Conservation (phyloP, 2,888 invertebrate genomes). For the Temnothorax rugatulus region DNA sequence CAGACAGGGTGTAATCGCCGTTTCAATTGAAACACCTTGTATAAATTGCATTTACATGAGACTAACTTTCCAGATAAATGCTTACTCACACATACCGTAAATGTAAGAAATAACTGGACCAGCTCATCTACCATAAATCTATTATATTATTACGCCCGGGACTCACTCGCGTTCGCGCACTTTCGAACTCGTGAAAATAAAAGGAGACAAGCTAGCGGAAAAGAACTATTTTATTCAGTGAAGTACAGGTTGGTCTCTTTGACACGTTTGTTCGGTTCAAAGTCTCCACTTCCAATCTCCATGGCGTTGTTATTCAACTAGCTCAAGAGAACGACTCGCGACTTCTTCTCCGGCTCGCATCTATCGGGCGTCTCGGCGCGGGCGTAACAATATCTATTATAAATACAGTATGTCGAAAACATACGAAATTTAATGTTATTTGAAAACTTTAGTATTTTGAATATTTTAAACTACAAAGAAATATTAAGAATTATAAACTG, state of each 20-base stretch:
- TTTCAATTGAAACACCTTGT: conserved; percentile 8
- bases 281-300: too few species aligned
- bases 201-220: too few species aligned
- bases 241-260: too few species aligned
- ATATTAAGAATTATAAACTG: background rate
- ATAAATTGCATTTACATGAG: conserved; percentile 66
- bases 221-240: too few species aligned
- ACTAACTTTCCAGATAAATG: conserved; percentile 61
- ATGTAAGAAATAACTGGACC: conserved; percentile 33
- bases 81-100: conserved; percentile 33
- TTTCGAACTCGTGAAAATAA: too few species aligned
- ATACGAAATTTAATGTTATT: background rate
- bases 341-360: too few species aligned
- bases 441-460: background rate
- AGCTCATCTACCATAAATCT: background rate
- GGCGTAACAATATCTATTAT: background rate
- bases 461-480: background rate
- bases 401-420: background rate
- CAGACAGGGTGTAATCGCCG: background rate
- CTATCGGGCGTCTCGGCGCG: too few species aligned
- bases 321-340: too few species aligned
- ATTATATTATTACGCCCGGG: background rate
- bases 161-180: too few species aligned
- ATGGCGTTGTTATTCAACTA: too few species aligned
- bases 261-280: too few species aligned